A percentile compares a stretch with the other conserved stretches of the same genome.
Conservation (phyloP, 2,888 invertebrate species). For the Stenichneumon culpator region DNA sequence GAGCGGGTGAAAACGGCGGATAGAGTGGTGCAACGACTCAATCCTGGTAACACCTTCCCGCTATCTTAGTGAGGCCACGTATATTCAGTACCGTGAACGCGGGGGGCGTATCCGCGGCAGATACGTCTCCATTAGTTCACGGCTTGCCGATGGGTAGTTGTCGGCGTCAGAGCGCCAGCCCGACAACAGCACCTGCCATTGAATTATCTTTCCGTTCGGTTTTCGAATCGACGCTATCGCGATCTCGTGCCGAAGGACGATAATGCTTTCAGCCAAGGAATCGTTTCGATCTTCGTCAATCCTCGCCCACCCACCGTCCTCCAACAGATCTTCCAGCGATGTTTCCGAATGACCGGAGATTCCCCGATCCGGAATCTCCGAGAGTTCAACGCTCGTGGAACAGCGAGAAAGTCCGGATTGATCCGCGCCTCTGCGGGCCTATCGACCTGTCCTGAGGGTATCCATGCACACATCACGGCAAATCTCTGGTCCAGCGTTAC, state of each 20-base stretch:
- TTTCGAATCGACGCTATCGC: conserved; percentile 12
- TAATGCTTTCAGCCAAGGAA: neutral
- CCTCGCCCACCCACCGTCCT: neutral
- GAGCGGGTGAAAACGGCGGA: conserved; percentile 55
- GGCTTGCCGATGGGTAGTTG: conserved; percentile 29
- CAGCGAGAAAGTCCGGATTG: neutral
- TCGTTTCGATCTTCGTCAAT: conserved; percentile 38
- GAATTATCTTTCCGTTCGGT: conserved; percentile 46
- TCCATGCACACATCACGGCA: neutral
- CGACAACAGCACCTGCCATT: conserved; percentile 61
- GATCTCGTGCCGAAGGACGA: neutral
- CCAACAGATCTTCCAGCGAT: neutral
- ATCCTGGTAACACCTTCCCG: conserved; percentile 74
- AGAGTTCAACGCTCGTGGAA: conserved; percentile 26
- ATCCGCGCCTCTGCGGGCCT: neutral
- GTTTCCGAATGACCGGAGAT: conserved; percentile 15
- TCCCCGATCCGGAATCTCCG: neutral
- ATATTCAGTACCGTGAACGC: conserved; percentile 45
- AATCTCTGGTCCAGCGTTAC: conserved; percentile 34
- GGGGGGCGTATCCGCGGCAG: conserved; percentile 71
- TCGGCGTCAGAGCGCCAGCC: conserved; percentile 28
- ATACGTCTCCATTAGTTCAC: conserved; percentile 75
- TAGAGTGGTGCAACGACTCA: conserved; percentile 74
- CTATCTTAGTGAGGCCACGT: conserved; percentile 52
- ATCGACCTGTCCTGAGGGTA: neutral